phyloP scores from a whole-genome alignment of 2,113 vertebrate species.

The Myodes glareolus region DNA sequence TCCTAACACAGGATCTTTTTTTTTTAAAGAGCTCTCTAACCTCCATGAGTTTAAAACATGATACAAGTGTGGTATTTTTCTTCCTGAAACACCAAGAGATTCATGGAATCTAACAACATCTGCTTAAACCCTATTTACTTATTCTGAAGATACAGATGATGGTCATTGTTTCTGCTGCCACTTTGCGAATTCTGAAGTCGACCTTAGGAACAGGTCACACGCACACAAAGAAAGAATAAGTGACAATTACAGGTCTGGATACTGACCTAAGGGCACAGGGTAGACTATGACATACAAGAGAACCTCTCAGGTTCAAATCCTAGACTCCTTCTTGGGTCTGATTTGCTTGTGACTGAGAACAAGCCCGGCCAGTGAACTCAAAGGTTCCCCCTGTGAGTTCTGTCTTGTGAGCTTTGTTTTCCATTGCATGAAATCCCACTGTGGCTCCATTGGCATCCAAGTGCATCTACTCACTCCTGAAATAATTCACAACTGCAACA shows the following conservation, averaged over 20 bases:
- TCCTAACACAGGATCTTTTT: not conserved
- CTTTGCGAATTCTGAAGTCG: not conserved
- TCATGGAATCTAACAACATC: not conserved
- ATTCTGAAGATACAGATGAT: not conserved
- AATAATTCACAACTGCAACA: slow-evolving; percentile 44
- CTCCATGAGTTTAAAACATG: slow-evolving; percentile 4
- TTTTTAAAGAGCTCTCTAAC: not conserved
- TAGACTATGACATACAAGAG: not conserved
- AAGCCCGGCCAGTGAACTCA: not conserved
- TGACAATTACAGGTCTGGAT: not conserved
- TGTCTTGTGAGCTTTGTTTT: too few relatives aligned
- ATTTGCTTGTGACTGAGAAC: not conserved
- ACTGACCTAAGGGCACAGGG: not conserved
- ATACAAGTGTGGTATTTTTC: not conserved
- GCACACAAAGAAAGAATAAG: not conserved
- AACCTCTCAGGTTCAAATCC: not conserved
- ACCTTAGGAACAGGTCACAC: not conserved
- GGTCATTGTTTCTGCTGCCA: not conserved
- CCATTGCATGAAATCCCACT: not conserved
- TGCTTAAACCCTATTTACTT: not conserved
- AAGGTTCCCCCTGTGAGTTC: not conserved
- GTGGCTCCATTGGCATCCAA: slow-evolving; percentile 1
- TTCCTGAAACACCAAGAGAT: not conserved
- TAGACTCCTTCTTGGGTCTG: not conserved
- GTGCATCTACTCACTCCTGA: slow-evolving; percentile 29